A percentile compares a stretch with the other conserved stretches of the same genome.
These are phyloP conservation scores for Arge pagana DNA, from an alignment of 2,888 invertebrate genomes.

Conservation along the genomic window DNA sequence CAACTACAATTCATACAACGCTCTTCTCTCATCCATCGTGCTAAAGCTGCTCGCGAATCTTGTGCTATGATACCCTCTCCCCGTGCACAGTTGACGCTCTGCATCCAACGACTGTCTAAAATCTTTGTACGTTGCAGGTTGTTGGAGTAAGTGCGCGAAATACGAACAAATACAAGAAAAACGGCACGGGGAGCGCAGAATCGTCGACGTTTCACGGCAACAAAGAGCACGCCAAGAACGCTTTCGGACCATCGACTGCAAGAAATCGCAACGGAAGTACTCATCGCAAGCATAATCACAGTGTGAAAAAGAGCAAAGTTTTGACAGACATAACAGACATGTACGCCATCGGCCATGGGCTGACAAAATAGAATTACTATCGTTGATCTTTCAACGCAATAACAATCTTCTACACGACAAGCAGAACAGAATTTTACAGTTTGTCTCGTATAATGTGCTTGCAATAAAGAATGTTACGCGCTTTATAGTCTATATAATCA, in stretches of 20 bases:
- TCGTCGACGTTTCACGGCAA: constrained; percentile 31
- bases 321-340: constrained; percentile 43
- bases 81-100: too few species aligned
- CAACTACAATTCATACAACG: too few species aligned
- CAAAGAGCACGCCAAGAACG: constrained; percentile 22
- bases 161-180: constrained; percentile 46
- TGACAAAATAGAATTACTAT: constrained; percentile 34
- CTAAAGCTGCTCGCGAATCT: too few species aligned
- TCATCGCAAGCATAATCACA: constrained; percentile 33
- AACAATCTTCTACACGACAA: constrained; percentile 4
- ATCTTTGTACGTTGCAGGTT: constrained; percentile 22
- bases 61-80: too few species aligned
- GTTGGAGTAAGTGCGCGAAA: constrained; percentile 43
- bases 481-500: neutral
- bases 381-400: constrained; percentile 1
- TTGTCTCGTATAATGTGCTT: constrained; percentile 14
- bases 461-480: constrained; percentile 15
- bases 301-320: constrained; percentile 39
- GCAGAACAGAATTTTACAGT: constrained; percentile 10
- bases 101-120: neutral
- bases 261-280: constrained; percentile 34
- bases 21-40: too few species aligned
- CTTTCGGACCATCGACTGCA: constrained; percentile 24
- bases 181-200: constrained; percentile 19
- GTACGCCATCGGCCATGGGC: constrained; percentile 47